Evolutionary conservation across 2,113 vertebrate genomes (phyloP).

Genomic region (Cathartes aura): DNA sequence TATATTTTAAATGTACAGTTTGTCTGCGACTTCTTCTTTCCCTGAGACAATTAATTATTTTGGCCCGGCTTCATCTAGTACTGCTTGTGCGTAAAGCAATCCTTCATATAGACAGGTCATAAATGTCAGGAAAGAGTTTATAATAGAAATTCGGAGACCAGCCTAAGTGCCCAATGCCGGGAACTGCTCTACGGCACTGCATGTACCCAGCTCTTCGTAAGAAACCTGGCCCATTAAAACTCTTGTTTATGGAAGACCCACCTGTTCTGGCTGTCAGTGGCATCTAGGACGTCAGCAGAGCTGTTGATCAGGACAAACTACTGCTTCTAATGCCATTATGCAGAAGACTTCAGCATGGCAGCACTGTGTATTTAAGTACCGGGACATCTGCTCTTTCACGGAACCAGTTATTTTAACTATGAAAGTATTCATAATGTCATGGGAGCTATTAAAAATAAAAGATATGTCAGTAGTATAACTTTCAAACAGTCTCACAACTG

Average conservation of each 20-base stretch:
- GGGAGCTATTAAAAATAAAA: slow-evolving; percentile 32
- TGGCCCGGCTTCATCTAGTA: neutral
- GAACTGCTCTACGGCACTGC: neutral
- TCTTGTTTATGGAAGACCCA: neutral
- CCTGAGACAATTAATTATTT: neutral
- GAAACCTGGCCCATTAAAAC: neutral
- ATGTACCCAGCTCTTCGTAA: neutral
- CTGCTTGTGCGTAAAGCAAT: neutral
- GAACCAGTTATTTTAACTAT: slow-evolving; percentile 11
- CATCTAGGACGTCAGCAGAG: neutral
- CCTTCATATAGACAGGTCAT: neutral
- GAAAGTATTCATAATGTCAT: neutral
- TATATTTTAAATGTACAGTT: neutral
- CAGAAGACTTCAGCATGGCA: neutral
- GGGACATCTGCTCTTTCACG: neutral
- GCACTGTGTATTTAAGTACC: neutral
- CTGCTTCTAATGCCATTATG: neutral
- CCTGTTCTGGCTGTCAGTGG: neutral
- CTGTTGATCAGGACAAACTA: neutral
- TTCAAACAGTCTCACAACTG: neutral
- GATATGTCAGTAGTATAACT: neutral
- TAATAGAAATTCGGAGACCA: neutral
- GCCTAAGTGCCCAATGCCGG: neutral
- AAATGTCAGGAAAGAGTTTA: neutral
- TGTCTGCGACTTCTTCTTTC: neutral